phyloP scores from a whole-genome alignment of 2,888 invertebrate genomes.

The Rhagonycha lutea region DNA sequence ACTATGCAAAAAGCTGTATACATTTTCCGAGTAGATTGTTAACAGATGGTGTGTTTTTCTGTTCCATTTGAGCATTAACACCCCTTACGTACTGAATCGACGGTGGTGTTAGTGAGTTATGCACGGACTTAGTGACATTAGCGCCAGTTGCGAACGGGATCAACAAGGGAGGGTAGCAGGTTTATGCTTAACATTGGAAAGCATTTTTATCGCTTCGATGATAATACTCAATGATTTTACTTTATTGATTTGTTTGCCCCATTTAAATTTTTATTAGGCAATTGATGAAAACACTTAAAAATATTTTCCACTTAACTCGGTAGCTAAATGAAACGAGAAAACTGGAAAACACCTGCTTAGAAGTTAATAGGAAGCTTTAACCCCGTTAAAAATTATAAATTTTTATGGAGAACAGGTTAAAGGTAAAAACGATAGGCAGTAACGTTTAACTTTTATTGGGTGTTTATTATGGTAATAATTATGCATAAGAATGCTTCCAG shows the following conservation, averaged over 20 bases:
- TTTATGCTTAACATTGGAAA: slow-evolving; percentile 40
- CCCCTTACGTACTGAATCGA: slow-evolving; percentile 38
- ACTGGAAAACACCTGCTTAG: too few relatives aligned
- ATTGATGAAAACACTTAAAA: neutral
- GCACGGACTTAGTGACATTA: slow-evolving; percentile 31
- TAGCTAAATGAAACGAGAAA: too few relatives aligned
- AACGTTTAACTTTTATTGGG: neutral
- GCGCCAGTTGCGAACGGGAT: slow-evolving; percentile 34
- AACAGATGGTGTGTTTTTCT: slow-evolving; percentile 59
- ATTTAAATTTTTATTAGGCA: slow-evolving; percentile 11
- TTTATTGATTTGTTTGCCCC: slow-evolving; percentile 37
- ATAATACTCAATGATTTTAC: slow-evolving; percentile 48
- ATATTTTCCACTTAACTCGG: neutral
- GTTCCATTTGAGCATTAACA: slow-evolving; percentile 58
- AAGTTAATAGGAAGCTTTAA: neutral
- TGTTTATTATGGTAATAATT: slow-evolving; percentile 36
- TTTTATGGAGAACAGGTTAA: neutral
- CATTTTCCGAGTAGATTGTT: slow-evolving; percentile 49
- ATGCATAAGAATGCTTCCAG: slow-evolving; percentile 43
- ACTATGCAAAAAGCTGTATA: slow-evolving; percentile 32
- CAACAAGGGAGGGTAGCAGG: slow-evolving; percentile 44
- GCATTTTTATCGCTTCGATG: slow-evolving; percentile 46
- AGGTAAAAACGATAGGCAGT: neutral
- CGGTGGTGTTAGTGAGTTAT: slow-evolving; percentile 29
- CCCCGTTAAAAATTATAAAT: neutral